Conservation (phyloP, 2,888 invertebrate genomes). For the Cremastinae sp. region DNA sequence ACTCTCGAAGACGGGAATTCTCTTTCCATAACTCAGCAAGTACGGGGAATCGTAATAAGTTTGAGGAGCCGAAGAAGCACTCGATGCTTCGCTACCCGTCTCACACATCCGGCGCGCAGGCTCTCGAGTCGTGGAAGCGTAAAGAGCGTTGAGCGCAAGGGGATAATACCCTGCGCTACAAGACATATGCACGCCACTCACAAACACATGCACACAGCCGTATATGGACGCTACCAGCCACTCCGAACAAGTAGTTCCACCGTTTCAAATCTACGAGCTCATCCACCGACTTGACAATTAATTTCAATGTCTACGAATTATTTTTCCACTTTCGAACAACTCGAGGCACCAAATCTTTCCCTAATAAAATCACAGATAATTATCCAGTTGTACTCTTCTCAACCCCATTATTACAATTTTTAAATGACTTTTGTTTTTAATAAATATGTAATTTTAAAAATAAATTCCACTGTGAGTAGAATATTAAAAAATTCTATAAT, state of each 20-base stretch:
- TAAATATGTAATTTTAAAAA: too few species aligned
- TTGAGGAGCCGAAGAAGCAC: constrained; percentile 55
- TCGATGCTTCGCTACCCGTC: constrained; percentile 61
- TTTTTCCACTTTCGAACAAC: not conserved
- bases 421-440: too few species aligned
- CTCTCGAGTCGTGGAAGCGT: constrained; percentile 61
- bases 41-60: constrained; percentile 53
- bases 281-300: constrained; percentile 24
- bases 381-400: too few species aligned
- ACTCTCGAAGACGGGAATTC: constrained; percentile 48
- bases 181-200: constrained; percentile 39
- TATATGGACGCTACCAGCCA: constrained; percentile 1
- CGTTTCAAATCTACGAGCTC: constrained; percentile 21
- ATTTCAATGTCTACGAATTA: constrained; percentile 21
- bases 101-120: constrained; percentile 59
- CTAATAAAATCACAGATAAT: too few species aligned
- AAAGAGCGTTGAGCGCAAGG: constrained; percentile 60
- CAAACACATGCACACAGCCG: constrained; percentile 1
- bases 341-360: not conserved
- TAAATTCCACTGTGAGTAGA: too few species aligned
- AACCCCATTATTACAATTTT: too few species aligned
- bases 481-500: too few species aligned
- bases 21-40: constrained; percentile 56
- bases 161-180: constrained; percentile 57
- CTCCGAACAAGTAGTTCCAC: constrained; percentile 20